phyloP scores from a whole-genome alignment of 1,140 invertebrate species.

The Gryon sp. region DNA sequence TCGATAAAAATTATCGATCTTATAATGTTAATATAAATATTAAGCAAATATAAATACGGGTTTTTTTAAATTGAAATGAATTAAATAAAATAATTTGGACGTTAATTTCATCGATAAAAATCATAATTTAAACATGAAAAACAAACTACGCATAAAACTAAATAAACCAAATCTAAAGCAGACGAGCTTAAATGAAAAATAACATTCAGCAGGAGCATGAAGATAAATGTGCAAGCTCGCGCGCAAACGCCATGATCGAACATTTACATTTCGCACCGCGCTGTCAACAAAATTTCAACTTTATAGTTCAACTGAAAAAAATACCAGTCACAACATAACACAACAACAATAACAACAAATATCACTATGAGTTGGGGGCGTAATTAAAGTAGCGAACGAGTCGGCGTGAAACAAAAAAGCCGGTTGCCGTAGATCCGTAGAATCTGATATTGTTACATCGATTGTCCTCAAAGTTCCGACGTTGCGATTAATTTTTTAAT shows the following conservation, averaged over 20 bases:
- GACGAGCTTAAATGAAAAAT: conserved; percentile 11
- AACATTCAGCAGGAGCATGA: neutral
- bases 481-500: conserved; percentile 24
- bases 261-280: conserved; percentile 24
- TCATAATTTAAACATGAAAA: too few relatives aligned
- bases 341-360: too few relatives aligned
- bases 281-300: conserved; percentile 28
- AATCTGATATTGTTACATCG: conserved; percentile 17
- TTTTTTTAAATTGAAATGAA: too few relatives aligned
- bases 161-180: too few relatives aligned
- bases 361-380: conserved; percentile 33
- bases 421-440: conserved; percentile 1
- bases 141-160: too few relatives aligned
- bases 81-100: too few relatives aligned
- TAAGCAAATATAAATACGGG: too few relatives aligned
- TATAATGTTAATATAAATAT: too few relatives aligned
- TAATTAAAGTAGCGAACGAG: conserved; percentile 51
- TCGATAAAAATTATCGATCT: too few relatives aligned
- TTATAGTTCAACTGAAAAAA: conserved; percentile 4
- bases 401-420: conserved; percentile 31
- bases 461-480: conserved; percentile 27
- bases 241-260: conserved; percentile 12
- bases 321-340: too few relatives aligned
- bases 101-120: too few relatives aligned
- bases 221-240: conserved; percentile 9